Base-by-base conservation (phyloP, 2,888 invertebrate species). In the Operophtera brumata region DNA sequence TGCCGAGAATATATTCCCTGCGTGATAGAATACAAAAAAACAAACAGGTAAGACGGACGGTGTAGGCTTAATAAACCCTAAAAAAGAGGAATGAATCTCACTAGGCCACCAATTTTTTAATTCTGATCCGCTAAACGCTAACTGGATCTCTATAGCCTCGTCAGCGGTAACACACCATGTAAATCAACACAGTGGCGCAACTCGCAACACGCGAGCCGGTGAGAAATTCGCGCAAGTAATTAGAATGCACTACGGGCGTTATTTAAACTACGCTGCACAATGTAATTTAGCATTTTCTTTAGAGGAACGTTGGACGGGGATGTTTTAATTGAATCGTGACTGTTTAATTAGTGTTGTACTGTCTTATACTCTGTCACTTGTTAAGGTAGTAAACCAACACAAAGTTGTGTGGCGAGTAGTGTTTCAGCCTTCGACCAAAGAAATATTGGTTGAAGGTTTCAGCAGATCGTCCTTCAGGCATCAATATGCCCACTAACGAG, bases 221-320 rank as follows among this genome's bases (percentile, higher is more conserved):
- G 54, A 41, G 55, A 39, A 41, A 47, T 47, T 52, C 48, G 34
- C 51, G 50, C 59, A 28, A 55, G 59, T 59, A 59, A 59, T 55
- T 59, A 55, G 59, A 55, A 59, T 59, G 55, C 55, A 55, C 47
- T 59, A 44, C 52, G 36, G 47, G 10, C 45, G 37, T 54, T 59
- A 47, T 58, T 58, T 57, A 54, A 53, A 54, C 57, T 51, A 43
- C 39, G 51, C 44, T 45, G 56, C 57, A 53, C 52, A 52, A 52
- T 52, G 57, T 57, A 57, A 57, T 57, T 57, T 52, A 48, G 48
- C 52, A 52, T 57, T 51, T 56, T 57, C 57, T 57, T 57, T 48
- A 20, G 50, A 32, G 44, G 47, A 48, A 39, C 37, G 48, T 43
- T 28, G 39, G 44, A 56, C 56, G 47, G 26, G 42, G 47, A 57